Evolutionary conservation across 2,797 vertebrate species (phyloP), one percentile per base, ranked within the genome.

Genomic region (Bradypus variegatus): DNA sequence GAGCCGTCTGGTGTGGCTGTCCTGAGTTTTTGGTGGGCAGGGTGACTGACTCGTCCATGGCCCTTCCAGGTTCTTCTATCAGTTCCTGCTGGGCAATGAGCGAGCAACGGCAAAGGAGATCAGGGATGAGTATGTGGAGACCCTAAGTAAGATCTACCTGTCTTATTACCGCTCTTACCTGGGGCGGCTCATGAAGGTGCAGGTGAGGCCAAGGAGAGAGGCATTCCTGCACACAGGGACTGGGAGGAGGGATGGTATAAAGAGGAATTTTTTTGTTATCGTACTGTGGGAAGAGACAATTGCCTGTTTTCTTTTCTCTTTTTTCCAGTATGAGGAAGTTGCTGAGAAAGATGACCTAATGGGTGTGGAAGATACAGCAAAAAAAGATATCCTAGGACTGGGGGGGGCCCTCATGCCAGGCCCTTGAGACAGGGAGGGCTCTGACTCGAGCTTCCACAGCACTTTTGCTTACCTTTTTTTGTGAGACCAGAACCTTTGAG

Each of bases 111-210:
- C 98, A 0, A 99, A 99, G 96, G 99, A 99, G 96, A 98, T 99
- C 94, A 95, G 98, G 73, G 98, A 99, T 0, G 98, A 99, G 64
- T 99, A 99, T 0, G 98, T 99, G 96, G 98, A 99, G 97, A 99
- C 98, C 0, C 98, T 99, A 98, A 98, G 98, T 96, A 99, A 99
- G 89, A 98, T 99, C 67, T 99, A 99, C 97, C 98, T 98, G 95
- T 99, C 98, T 55, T 99, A 99, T 97, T 99, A 98, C 96, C 99
- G 98, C 91, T 99, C 99, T 0, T 99, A 99, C 97, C 98, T 98
- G 88, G 97, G 98, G 76, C 95, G 99, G 19, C 97, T 99, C 86
- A 98, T 99, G 97, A 99, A 99, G 97, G 98, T 99, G 70, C 99
- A 99, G 98, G 98, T 98, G 92, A 97, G 97, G 77, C 62, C 9